These are phyloP conservation scores for Pelobates cultripes DNA, from an alignment of 2,797 vertebrate genomes.

Conservation along the genomic window DNA sequence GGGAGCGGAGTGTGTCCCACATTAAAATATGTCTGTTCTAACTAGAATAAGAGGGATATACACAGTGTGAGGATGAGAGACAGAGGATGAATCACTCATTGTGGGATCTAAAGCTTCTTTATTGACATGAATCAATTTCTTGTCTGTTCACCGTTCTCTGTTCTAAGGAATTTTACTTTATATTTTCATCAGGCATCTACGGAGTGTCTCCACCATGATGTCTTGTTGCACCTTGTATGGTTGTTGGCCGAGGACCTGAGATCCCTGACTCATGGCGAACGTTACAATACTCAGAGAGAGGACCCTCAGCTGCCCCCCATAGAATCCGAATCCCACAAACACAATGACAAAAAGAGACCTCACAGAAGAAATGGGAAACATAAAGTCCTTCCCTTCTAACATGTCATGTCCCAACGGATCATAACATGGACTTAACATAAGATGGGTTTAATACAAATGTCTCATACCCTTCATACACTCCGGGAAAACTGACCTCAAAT, in stretches of 20 bases:
- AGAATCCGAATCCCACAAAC: slow-evolving; percentile 4
- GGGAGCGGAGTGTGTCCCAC: too few species aligned
- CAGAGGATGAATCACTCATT: too few species aligned
- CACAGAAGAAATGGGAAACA: background rate
- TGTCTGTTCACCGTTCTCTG: background rate
- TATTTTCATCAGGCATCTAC: slow-evolving; percentile 13
- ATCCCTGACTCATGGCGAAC: background rate
- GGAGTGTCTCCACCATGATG: slow-evolving; percentile 24
- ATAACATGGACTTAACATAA: too few species aligned
- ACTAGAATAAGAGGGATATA: too few species aligned
- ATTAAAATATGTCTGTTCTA: too few species aligned
- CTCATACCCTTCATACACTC: too few species aligned
- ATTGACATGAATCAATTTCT: background rate
- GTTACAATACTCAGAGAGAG: background rate
- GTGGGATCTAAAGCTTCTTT: too few species aligned
- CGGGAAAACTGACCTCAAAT: too few species aligned
- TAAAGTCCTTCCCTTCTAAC: background rate
- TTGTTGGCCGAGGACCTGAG: slow-evolving; percentile 12
- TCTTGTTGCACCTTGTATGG: slow-evolving; percentile 29
- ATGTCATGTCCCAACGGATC: too few species aligned
- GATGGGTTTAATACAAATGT: too few species aligned
- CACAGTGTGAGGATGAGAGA: too few species aligned
- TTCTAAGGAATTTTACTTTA: background rate
- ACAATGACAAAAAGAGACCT: background rate
- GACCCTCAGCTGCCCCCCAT: background rate